These are phyloP conservation scores for Emydocephalus ijimae DNA, from an alignment of 2,113 vertebrate genomes.

Conservation along the genomic window DNA sequence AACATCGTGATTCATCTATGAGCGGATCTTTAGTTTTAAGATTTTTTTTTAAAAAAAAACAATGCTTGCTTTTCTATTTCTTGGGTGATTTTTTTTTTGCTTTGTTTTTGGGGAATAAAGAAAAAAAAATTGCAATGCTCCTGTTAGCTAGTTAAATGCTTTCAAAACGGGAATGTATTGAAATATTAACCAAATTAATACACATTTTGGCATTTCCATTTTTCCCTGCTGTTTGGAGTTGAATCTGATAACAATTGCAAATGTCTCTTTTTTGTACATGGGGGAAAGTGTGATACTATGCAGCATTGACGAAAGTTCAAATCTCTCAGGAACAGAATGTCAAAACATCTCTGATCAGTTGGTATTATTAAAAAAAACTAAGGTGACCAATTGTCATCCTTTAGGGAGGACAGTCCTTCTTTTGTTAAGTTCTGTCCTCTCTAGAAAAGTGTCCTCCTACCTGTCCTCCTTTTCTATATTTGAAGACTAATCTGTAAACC, in stretches of 20 bases:
- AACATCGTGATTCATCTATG: not conserved
- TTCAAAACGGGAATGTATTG: not conserved
- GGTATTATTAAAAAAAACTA: not conserved
- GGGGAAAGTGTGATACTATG: not conserved
- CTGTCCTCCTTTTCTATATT: too few relatives aligned
- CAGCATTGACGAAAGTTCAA: not conserved
- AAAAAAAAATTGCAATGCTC: not conserved
- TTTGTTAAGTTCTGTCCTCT: too few relatives aligned
- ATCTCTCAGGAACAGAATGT: not conserved
- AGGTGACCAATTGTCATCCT: too few relatives aligned
- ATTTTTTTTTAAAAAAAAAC: not conserved
- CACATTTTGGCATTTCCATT: not conserved
- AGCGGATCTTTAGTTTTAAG: not conserved
- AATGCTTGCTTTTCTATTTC: not conserved
- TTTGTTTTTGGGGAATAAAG: conserved; percentile 16
- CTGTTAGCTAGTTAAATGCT: not conserved
- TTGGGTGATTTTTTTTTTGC: not conserved
- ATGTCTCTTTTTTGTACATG: not conserved
- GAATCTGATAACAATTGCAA: not conserved
- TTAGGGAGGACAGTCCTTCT: too few relatives aligned
- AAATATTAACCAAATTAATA: not conserved
- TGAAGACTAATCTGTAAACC: too few relatives aligned
- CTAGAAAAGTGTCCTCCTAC: too few relatives aligned
- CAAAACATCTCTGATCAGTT: not conserved
- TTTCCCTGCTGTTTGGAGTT: not conserved